A percentile compares a stretch with the other conserved stretches of the same genome.
phyloP scores from a whole-genome alignment of 92 coral and sea anemone species.

The Meandrina meandrites region DNA sequence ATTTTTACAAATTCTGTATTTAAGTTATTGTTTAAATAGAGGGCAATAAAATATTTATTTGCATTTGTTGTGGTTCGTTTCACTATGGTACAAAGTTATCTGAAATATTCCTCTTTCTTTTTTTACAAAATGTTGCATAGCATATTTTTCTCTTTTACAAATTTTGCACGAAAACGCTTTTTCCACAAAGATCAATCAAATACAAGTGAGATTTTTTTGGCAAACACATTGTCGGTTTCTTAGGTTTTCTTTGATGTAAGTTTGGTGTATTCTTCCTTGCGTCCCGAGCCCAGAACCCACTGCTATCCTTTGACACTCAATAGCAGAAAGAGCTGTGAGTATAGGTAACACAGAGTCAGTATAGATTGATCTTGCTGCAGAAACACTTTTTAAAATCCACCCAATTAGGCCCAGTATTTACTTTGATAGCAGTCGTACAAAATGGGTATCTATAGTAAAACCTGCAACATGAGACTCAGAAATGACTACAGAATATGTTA shows the following conservation, averaged over 20 bases:
- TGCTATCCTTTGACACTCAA: slow-evolving; percentile 48
- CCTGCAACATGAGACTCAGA: neutral
- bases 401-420: neutral
- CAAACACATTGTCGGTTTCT: neutral
- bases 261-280: slow-evolving; percentile 47
- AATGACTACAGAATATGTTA: neutral
- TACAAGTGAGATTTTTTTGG: slow-evolving; percentile 14
- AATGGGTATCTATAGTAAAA: neutral
- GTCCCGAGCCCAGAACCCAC: slow-evolving; percentile 39
- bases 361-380: slow-evolving; percentile 5
- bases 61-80: neutral
- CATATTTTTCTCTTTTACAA: neutral
- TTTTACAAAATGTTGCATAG: slow-evolving; percentile 7
- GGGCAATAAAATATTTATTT: slow-evolving; percentile 14
- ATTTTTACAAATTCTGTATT: slow-evolving; percentile 29
- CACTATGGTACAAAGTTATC: slow-evolving; percentile 1
- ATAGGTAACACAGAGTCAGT: slow-evolving; percentile 72
- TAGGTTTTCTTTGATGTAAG: slow-evolving; percentile 23
- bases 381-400: neutral
- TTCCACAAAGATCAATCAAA: slow-evolving; percentile 5
- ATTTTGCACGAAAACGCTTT: neutral
- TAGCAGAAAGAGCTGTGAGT: slow-evolving; percentile 59
- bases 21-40: slow-evolving; percentile 24
- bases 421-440: too few relatives aligned
- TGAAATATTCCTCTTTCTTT: neutral